These are phyloP conservation scores for Salvelinus sp. DNA, from an alignment of 2,113 vertebrate species.

Conservation along the genomic window DNA sequence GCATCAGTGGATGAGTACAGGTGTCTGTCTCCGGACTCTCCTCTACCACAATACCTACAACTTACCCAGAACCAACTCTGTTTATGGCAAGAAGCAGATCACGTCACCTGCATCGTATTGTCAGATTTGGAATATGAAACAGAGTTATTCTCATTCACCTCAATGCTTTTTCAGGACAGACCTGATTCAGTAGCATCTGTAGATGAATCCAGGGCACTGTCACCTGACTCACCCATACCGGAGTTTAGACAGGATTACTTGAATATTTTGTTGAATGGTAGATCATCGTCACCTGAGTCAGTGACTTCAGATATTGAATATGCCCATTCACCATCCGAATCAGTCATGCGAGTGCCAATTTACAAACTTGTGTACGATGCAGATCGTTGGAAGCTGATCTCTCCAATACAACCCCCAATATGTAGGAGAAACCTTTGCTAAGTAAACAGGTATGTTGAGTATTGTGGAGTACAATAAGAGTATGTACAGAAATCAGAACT, in stretches of 20 bases:
- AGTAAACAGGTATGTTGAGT: slow-evolving; percentile 34
- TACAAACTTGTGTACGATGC: slow-evolving; percentile 6
- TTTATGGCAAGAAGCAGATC: too few relatives aligned
- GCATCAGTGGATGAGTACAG: too few relatives aligned
- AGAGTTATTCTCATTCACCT: slow-evolving; percentile 3
- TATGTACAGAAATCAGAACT: neutral
- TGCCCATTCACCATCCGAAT: slow-evolving; percentile 5
- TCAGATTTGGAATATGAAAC: slow-evolving; percentile 20
- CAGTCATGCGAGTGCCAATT: neutral
- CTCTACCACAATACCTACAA: slow-evolving; percentile 31
- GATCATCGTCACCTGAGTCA: slow-evolving; percentile 10
- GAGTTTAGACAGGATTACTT: slow-evolving; percentile 17
- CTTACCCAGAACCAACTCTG: too few relatives aligned
- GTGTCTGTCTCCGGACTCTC: slow-evolving; percentile 28
- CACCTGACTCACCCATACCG: slow-evolving; percentile 40
- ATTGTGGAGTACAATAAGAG: neutral
- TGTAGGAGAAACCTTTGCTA: slow-evolving; percentile 47
- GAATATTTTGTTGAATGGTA: neutral
- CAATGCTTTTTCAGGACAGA: slow-evolving; percentile 7
- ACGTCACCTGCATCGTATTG: too few relatives aligned
- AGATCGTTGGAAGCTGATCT: slow-evolving; percentile 53
- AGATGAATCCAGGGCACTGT: slow-evolving; percentile 14
- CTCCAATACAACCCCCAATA: slow-evolving; percentile 67
- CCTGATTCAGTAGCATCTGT: slow-evolving; percentile 18
- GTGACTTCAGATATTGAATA: slow-evolving; percentile 13